Conservation (phyloP, 2,888 invertebrate species). For the Ommatoiulus sabulosus region DNA sequence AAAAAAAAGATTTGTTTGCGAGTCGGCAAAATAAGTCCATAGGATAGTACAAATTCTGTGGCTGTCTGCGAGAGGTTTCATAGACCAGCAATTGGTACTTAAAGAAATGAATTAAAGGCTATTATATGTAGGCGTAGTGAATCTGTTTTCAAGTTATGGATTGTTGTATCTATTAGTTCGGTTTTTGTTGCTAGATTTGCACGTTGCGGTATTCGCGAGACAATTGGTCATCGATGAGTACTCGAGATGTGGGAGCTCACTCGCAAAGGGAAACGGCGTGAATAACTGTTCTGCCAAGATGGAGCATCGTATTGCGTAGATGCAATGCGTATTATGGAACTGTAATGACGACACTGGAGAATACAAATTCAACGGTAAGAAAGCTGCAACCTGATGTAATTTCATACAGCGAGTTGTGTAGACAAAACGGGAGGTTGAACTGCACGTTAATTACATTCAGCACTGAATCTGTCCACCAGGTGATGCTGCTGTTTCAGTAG, state of each 20-base stretch:
- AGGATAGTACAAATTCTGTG: background rate
- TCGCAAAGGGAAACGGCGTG: background rate
- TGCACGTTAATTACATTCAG: slow-evolving; percentile 37
- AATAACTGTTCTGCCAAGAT: background rate
- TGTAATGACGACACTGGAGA: slow-evolving; percentile 36
- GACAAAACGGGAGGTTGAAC: slow-evolving; percentile 3
- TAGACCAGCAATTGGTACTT: background rate
- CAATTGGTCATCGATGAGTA: background rate
- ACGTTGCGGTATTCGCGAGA: background rate
- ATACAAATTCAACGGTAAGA: slow-evolving; percentile 29
- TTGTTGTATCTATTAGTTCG: background rate
- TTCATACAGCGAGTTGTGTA: background rate
- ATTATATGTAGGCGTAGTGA: background rate
- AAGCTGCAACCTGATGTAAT: slow-evolving; percentile 4
- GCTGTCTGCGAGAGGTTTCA: background rate
- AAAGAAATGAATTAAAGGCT: background rate
- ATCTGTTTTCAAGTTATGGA: background rate
- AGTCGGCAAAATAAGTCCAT: background rate
- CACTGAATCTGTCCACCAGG: slow-evolving; percentile 10
- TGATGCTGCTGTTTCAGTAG: background rate
- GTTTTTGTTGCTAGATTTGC: background rate
- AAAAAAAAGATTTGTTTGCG: background rate
- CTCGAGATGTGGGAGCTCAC: background rate
- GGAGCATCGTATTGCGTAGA: background rate
- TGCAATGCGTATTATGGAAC: slow-evolving; percentile 7